Evolutionary conservation across 2,888 invertebrate species (phyloP), one percentile per base, ranked within the genome.

Genomic region (Drosophila trichaetosa): DNA sequence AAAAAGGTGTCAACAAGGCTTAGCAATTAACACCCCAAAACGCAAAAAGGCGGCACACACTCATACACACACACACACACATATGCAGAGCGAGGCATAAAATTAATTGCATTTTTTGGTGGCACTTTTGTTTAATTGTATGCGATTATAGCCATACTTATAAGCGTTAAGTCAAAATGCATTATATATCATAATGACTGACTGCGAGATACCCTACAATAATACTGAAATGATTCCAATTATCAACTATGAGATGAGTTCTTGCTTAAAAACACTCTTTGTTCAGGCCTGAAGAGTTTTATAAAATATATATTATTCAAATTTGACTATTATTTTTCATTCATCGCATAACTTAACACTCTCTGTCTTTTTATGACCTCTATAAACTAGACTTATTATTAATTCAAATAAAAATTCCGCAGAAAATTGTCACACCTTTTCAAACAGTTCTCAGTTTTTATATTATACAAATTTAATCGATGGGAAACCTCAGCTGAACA

Each of bases 11-110:
- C 80, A 71, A 78, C 80, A 68, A 63, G 72, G 62, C 59, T 72
- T 76, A 78, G 68, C 78, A 80, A 78, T 80, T 80, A 80, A 67
- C 77, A 78, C 80, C 51, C 53, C 46, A 46, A 29, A 42, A 27
- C 34, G 36, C 46, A 49, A 64, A 78, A 61, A 40, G 27, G 49
- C 38, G 49, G 29, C 36, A 11, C 24, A 38, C 46, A 38, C 21
- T 48, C 13, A 21, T 6, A 42, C 11, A 40, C 21, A 40, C 21
- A 29, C 38, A 57, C 27, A 49, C 16, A 33, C 33, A 53, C 11
- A 61, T 31, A 16, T 21, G 21, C 21, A 46, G 4, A 13, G 46
- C 16, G 16, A 24, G 24, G 24, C 16, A 8, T 24, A 21, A 73
- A 79, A 79, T 64, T 48, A 64, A 75, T 75, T 75, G 60, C 31